Percentiles rank a stretch among this genome's conserved stretches.
These are phyloP conservation scores for Dromius quadrimaculatus DNA, from an alignment of 2,888 invertebrate species.

Conservation along the genomic window DNA sequence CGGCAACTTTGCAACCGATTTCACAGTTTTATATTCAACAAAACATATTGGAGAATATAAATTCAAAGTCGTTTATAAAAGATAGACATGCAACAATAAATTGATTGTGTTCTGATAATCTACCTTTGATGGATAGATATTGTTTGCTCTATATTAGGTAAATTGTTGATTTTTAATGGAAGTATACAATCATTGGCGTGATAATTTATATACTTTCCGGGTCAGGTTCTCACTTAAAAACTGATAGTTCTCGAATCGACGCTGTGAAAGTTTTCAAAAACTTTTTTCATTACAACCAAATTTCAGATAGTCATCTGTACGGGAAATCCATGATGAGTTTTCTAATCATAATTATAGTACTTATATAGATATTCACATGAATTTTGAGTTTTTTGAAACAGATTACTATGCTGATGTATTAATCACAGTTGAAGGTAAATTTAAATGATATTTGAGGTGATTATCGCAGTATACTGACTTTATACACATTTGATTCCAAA, in stretches of 20 bases:
- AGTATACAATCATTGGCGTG: slow-evolving; percentile 7
- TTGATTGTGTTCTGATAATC: slow-evolving; percentile 18
- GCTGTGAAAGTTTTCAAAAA: background rate
- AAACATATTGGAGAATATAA: slow-evolving; percentile 34
- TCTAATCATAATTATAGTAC: too few relatives aligned
- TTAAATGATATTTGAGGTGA: too few relatives aligned
- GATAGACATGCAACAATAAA: slow-evolving; percentile 44
- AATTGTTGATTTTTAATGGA: slow-evolving; percentile 24
- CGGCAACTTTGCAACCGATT: slow-evolving; percentile 8
- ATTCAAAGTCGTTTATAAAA: slow-evolving; percentile 7
- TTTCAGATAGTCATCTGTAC: too few relatives aligned
- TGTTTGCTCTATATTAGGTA: slow-evolving; percentile 24
- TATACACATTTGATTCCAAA: too few relatives aligned
- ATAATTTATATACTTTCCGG: background rate
- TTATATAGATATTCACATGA: too few relatives aligned
- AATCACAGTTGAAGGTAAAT: too few relatives aligned
- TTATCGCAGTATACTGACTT: too few relatives aligned
- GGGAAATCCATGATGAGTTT: too few relatives aligned
- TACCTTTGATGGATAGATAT: slow-evolving; percentile 5
- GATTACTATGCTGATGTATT: too few relatives aligned
- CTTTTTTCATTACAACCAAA: background rate
- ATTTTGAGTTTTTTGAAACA: too few relatives aligned
- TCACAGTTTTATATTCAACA: slow-evolving; percentile 31
- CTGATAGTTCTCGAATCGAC: too few relatives aligned
- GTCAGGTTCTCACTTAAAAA: too few relatives aligned